Evolutionary conservation across 2,797 vertebrate species (phyloP), one percentile per base, ranked within the genome.

Genomic region (Carduelis carduelis): DNA sequence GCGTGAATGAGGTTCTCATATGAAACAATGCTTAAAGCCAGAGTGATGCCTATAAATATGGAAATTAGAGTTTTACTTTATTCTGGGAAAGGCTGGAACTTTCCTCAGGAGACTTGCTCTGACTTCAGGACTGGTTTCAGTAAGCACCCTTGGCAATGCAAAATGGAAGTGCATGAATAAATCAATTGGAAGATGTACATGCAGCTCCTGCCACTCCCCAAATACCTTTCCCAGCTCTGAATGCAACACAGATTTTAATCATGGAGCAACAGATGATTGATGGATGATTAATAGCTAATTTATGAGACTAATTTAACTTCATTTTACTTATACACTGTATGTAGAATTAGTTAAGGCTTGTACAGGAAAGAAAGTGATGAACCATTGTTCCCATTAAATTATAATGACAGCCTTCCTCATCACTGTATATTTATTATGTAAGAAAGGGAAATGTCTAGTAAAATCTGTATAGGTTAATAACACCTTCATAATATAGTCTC

Each of bases 401-500:
- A 97, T 98, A 98, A 98, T 98, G 97, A 98, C 98, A 98, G 97
- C 96, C 97, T 98, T 98, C 97, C 96, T 98, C 97, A 98, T 97
- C 95, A 96, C 97, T 97, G 97, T 98, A 97, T 98, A 98, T 98
- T 98, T 98, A 98, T 98, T 98, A 98, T 97, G 97, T 97, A 97
- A 98, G 98, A 98, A 98, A 98, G 98, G 98, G 98, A 98, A 98
- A 98, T 97, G 98, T 98, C 98, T 98, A 95, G 97, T 98, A 98
- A 98, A 98, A 97, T 98, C 98, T 97, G 97, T 97, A 97, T 98
- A 98, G 98, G 98, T 98, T 98, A 98, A 98, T 98, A 98, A 98
- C 98, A 98, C 98, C 98, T 98, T 98, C 97, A 97, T 98, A 97
- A 98, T 97, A 97, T 97, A 97, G 97, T 98, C 96, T 90, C 97